Percentiles rank a stretch among this genome's conserved stretches.
These are phyloP conservation scores for Periophthalmus modestus DNA, from an alignment of 2,113 vertebrate genomes.

Conservation along the genomic window DNA sequence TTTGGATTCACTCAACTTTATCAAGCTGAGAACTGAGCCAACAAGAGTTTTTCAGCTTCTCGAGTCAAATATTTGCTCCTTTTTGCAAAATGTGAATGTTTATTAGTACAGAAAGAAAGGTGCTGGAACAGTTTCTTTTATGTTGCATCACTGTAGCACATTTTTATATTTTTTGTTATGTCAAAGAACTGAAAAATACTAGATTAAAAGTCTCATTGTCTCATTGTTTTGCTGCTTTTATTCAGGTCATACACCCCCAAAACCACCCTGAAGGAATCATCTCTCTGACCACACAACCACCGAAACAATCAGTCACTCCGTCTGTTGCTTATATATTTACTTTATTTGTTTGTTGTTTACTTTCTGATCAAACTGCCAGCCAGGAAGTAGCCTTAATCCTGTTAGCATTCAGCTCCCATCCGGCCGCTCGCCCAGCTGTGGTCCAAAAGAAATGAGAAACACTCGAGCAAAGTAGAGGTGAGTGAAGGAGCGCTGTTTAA, in stretches of 20 bases:
- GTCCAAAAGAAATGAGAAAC: slow-evolving; percentile 53
- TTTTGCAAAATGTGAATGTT: no score
- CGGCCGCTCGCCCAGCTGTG: slow-evolving; percentile 46
- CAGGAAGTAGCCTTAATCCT: slow-evolving; percentile 12
- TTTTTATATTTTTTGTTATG: not conserved
- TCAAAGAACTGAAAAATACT: not conserved
- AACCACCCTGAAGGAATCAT: not conserved
- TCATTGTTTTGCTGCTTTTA: not conserved
- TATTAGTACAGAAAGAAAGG: no score
- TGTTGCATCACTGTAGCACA: not conserved
- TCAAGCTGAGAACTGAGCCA: no score
- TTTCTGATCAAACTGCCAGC: slow-evolving; percentile 2
- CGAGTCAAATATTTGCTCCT: no score
- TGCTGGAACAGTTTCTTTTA: no score
- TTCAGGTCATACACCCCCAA: no score
- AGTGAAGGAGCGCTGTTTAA: slow-evolving; percentile 50
- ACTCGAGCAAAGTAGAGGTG: slow-evolving; percentile 48
- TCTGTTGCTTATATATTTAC: not conserved
- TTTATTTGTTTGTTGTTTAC: not conserved
- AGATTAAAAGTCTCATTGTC: not conserved
- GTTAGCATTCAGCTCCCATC: slow-evolving; percentile 43
- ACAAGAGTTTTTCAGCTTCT: no score
- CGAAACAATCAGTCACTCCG: not conserved
- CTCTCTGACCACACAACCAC: not conserved
- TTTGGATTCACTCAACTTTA: no score